Evolutionary conservation across 2,888 invertebrate species (phyloP).

Genomic region (Abrostola tripartita): DNA sequence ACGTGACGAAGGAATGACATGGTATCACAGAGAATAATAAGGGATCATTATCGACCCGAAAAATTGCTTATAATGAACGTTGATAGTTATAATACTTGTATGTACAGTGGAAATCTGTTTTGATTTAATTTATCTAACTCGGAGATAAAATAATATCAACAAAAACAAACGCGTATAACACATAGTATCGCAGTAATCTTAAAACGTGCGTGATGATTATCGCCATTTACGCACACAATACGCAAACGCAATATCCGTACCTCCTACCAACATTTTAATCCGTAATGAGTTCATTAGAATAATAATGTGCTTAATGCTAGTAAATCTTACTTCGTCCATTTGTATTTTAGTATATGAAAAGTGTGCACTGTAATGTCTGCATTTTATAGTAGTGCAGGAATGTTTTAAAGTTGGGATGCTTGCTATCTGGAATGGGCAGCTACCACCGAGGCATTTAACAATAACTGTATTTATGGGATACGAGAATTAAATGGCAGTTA

Average conservation of each 20-base stretch:
- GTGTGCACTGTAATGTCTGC: too few species aligned
- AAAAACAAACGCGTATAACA: slow-evolving; percentile 1
- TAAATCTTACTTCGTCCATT: too few species aligned
- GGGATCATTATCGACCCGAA: slow-evolving; percentile 50
- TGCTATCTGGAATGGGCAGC: too few species aligned
- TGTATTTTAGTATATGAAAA: too few species aligned
- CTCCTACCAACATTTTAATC: background rate
- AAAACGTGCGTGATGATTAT: slow-evolving; percentile 31
- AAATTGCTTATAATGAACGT: slow-evolving; percentile 27
- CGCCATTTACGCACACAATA: slow-evolving; percentile 35
- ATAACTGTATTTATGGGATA: too few species aligned
- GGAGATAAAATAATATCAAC: background rate
- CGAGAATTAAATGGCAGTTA: too few species aligned
- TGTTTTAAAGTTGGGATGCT: too few species aligned
- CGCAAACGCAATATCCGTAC: background rate
- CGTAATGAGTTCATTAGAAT: too few species aligned
- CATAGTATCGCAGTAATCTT: slow-evolving; percentile 21
- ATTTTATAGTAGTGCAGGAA: too few species aligned
- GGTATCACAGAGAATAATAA: slow-evolving; percentile 62
- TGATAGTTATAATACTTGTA: too few species aligned
- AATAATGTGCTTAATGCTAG: too few species aligned
- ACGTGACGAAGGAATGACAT: slow-evolving; percentile 66
- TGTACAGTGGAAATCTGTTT: background rate
- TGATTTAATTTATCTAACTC: background rate
- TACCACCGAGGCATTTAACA: too few species aligned